Evolutionary conservation across 2,888 invertebrate genomes (phyloP).

Genomic region (Mythimna ferrago): DNA sequence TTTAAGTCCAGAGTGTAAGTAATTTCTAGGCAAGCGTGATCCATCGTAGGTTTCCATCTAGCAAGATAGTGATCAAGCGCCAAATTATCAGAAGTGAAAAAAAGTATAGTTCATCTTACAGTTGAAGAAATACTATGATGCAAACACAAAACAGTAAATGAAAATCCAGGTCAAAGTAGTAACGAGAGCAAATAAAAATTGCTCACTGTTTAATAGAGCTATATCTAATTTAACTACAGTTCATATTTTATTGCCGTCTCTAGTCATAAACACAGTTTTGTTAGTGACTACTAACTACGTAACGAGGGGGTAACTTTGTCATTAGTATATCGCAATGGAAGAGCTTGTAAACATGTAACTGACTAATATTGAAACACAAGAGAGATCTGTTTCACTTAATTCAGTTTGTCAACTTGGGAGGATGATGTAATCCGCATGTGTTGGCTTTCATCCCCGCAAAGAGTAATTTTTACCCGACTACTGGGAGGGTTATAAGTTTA

Average conservation of each 20-base stretch:
- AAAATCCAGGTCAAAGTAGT: slow-evolving; percentile 28
- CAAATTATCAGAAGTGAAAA: too few relatives aligned
- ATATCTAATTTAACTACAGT: slow-evolving; percentile 39
- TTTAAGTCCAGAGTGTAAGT: too few relatives aligned
- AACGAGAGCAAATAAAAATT: slow-evolving; percentile 9
- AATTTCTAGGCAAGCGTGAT: too few relatives aligned
- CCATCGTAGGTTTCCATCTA: too few relatives aligned
- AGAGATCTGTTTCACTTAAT: slow-evolving; percentile 30
- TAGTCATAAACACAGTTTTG: slow-evolving; percentile 30
- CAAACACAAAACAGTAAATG: background rate
- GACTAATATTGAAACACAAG: slow-evolving; percentile 9
- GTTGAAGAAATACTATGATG: background rate
- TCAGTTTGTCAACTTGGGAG: slow-evolving; percentile 17
- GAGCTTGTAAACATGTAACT: slow-evolving; percentile 17
- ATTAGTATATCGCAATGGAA: slow-evolving; percentile 30
- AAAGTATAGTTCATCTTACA: background rate
- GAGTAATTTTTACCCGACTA: background rate
- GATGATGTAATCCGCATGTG: background rate
- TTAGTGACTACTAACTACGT: slow-evolving; percentile 32
- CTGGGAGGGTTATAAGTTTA: too few relatives aligned
- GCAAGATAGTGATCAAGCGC: too few relatives aligned
- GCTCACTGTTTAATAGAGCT: slow-evolving; percentile 25
- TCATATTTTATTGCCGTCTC: slow-evolving; percentile 22
- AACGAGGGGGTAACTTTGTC: slow-evolving; percentile 28
- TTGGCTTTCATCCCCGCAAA: background rate